Percentiles rank a stretch among this genome's conserved stretches.
Evolutionary conservation across 2,888 invertebrate species (phyloP).

Genomic region (Nymphalis urticae): DNA sequence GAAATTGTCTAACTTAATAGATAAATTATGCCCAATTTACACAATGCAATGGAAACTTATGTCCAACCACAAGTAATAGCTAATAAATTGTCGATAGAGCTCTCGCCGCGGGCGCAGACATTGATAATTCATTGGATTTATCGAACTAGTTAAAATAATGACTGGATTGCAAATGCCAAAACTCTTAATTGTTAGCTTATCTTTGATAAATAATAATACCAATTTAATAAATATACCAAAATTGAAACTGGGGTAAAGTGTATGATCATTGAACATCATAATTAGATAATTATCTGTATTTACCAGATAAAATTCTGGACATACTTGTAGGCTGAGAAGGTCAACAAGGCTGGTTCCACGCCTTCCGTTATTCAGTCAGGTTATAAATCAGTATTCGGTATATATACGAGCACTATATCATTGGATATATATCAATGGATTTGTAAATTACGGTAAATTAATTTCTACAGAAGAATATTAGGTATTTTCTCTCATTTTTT

Average conservation of each 20-base stretch:
- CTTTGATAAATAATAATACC: neutral
- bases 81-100: slow-evolving; percentile 34
- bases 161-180: slow-evolving; percentile 9
- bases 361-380: too few relatives aligned
- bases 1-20: slow-evolving; percentile 12
- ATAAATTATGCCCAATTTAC: slow-evolving; percentile 28
- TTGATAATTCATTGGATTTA: slow-evolving; percentile 42
- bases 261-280: too few relatives aligned
- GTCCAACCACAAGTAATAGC: slow-evolving; percentile 22
- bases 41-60: slow-evolving; percentile 22
- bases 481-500: too few relatives aligned
- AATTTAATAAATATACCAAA: neutral
- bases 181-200: slow-evolving; percentile 25
- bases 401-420: too few relatives aligned
- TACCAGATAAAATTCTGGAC: too few relatives aligned
- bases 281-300: too few relatives aligned
- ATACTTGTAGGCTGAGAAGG: too few relatives aligned
- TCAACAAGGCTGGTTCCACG: too few relatives aligned
- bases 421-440: too few relatives aligned
- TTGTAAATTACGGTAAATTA: too few relatives aligned
- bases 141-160: slow-evolving; percentile 7
- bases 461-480: too few relatives aligned
- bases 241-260: neutral
- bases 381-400: too few relatives aligned
- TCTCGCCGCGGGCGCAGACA: slow-evolving; percentile 34